A percentile compares a stretch with the other conserved stretches of the same genome.
These are phyloP conservation scores for Nanger granti DNA, from an alignment of 2,113 vertebrate species.

Conservation along the genomic window DNA sequence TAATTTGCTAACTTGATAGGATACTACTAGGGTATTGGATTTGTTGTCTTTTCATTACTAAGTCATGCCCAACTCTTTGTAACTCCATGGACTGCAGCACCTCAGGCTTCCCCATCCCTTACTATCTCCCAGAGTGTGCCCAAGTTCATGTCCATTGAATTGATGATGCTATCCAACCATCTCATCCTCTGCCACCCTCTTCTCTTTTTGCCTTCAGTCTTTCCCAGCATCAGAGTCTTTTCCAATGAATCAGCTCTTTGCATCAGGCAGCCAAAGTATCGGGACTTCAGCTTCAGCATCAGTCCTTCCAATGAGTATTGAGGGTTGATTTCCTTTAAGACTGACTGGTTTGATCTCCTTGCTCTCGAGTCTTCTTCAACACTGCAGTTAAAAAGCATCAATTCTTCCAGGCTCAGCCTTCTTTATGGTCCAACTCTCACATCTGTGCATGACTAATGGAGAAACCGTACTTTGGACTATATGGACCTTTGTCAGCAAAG, in stretches of 20 bases:
- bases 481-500: not conserved
- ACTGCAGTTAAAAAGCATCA: not conserved
- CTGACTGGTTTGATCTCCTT: not conserved
- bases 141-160: not conserved
- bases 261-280: not conserved
- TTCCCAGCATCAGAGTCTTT: not conserved
- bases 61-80: not conserved
- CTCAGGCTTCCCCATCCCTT: not conserved
- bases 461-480: not conserved
- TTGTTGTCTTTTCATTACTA: not conserved
- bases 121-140: not conserved
- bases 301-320: not conserved
- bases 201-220: not conserved
- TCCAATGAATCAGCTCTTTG: not conserved
- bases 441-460: not conserved
- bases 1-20: not conserved
- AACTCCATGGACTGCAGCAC: not conserved
- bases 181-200: not conserved
- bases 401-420: not conserved
- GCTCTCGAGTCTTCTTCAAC: not conserved
- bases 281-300: not conserved
- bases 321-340: not conserved
- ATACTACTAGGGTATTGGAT: not conserved
- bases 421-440: not conserved
- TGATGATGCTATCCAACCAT: not conserved